Evolutionary conservation across 2,113 vertebrate genomes (phyloP).

Genomic region (Prionailurus bengalensis): DNA sequence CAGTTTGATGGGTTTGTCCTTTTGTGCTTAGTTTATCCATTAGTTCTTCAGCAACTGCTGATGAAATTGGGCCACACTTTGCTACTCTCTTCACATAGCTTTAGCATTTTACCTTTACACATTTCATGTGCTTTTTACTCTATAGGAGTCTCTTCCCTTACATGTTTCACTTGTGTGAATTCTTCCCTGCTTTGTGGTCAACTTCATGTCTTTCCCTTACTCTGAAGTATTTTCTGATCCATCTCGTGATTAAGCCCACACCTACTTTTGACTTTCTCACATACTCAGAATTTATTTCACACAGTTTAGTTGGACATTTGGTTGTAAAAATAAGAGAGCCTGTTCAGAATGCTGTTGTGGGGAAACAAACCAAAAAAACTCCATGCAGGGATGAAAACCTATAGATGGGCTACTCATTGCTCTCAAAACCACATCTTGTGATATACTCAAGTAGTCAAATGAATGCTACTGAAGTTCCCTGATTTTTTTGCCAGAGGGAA

Average conservation of each 20-base stretch:
- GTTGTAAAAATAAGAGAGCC: not conserved
- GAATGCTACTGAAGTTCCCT: not conserved
- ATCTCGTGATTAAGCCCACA: not conserved
- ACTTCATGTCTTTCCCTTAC: not conserved
- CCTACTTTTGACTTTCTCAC: not conserved
- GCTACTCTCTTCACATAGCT: not conserved
- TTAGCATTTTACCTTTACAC: not conserved
- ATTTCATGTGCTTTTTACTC: not conserved
- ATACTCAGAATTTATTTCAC: not conserved
- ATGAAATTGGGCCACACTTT: not conserved
- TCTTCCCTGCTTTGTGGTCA: not conserved
- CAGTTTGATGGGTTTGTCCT: not conserved
- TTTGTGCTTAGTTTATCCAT: not conserved
- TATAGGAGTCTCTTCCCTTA: not conserved
- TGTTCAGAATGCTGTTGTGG: not conserved
- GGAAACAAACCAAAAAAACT: not conserved
- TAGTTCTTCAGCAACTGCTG: not conserved
- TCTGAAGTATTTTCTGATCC: not conserved
- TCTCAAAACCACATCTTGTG: not conserved
- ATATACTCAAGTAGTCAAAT: not conserved
- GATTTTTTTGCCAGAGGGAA: not conserved
- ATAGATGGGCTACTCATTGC: not conserved
- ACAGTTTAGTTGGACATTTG: not conserved
- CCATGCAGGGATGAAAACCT: not conserved
- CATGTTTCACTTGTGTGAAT: not conserved